Conservation (phyloP, 2,113 vertebrate genomes). For the Muntiacus muntjak region DNA sequence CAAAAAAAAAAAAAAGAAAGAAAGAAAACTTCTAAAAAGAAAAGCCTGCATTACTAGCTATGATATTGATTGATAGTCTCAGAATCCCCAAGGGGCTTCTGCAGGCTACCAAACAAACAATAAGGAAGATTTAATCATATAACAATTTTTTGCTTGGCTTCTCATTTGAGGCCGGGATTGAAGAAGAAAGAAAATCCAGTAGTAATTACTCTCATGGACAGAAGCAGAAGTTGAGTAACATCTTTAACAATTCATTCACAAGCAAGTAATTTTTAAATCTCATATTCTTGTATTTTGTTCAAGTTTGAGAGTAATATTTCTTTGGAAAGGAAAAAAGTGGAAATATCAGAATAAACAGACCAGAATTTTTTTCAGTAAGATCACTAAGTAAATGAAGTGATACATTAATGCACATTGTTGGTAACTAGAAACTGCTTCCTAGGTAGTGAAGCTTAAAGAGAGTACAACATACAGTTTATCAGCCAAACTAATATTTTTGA, state of each 20-base stretch:
- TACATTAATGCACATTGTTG: background rate
- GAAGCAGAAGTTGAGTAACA: background rate
- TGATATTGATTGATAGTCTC: background rate
- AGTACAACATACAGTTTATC: background rate
- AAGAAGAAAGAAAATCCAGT: background rate
- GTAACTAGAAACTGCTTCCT: background rate
- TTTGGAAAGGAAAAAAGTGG: background rate
- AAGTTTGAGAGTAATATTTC: background rate
- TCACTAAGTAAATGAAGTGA: background rate
- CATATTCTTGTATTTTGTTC: background rate
- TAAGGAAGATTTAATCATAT: background rate
- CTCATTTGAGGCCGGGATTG: background rate
- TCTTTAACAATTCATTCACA: background rate
- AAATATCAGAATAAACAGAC: background rate
- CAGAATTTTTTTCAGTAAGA: background rate
- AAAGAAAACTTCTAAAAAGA: background rate
- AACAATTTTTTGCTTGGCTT: constrained; percentile 28
- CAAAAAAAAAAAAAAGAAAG: background rate
- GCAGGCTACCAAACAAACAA: background rate
- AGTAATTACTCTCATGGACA: background rate
- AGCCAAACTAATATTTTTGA: background rate
- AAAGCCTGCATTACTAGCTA: background rate
- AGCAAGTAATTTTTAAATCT: background rate
- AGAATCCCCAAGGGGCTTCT: background rate
- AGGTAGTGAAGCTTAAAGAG: background rate